Evolutionary conservation across 2,888 invertebrate genomes (phyloP).

Genomic region (Chrysolina haemoptera): DNA sequence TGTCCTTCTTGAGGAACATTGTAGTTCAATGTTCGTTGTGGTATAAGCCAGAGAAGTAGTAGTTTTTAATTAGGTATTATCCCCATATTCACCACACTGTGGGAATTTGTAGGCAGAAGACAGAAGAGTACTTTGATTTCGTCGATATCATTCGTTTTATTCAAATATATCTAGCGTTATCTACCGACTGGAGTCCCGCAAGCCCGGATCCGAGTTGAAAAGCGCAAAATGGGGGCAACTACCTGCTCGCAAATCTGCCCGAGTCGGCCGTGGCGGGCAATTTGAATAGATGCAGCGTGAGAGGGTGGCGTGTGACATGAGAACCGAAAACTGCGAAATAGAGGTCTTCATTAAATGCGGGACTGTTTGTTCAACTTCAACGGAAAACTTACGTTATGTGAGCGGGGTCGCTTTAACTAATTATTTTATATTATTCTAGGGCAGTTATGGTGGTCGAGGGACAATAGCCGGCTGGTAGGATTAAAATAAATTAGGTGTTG

Average conservation of each 20-base stretch:
- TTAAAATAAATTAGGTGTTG: constrained; percentile 22
- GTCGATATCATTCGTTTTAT: not conserved
- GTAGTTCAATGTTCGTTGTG: no score
- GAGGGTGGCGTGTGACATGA: constrained; percentile 52
- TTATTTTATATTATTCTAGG: constrained; percentile 25
- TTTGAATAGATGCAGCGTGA: constrained; percentile 49
- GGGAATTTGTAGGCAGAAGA: no score
- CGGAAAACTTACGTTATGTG: constrained; percentile 38
- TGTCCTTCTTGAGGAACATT: no score
- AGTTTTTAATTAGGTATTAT: no score
- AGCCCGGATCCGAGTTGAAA: no score
- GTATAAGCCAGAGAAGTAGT: no score
- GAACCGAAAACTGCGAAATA: constrained; percentile 53
- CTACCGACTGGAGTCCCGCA: no score
- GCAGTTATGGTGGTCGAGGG: constrained; percentile 23
- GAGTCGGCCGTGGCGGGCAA: constrained; percentile 1
- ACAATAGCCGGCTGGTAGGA: not conserved
- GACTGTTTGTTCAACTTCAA: constrained; percentile 55
- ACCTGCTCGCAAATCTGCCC: constrained; percentile 1
- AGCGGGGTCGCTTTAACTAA: constrained; percentile 26
- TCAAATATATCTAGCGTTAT: no score
- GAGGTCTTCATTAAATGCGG: constrained; percentile 50
- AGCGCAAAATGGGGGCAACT: not conserved
- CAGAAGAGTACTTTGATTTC: no score
- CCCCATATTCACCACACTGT: no score